Evolutionary conservation across 2,888 invertebrate genomes (phyloP).

Genomic region (Zhengitettix transpicula): DNA sequence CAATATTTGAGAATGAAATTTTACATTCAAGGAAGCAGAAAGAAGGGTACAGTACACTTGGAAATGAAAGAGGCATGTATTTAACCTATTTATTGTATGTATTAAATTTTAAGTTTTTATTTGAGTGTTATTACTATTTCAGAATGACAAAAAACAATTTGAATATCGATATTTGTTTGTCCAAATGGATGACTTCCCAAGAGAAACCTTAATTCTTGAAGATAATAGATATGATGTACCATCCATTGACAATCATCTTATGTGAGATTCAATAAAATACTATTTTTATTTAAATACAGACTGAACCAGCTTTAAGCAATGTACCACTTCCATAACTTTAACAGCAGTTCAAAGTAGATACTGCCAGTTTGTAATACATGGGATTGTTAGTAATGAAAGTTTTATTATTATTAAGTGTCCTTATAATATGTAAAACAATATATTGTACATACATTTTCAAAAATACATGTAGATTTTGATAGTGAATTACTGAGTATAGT

Average conservation of each 20-base stretch:
- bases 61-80: constrained; percentile 65
- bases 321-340: too few species aligned
- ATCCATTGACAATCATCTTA: not conserved
- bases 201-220: constrained; percentile 58
- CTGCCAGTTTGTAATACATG: too few species aligned
- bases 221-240: constrained; percentile 40
- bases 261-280: too few species aligned
- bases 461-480: too few species aligned
- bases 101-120: not conserved
- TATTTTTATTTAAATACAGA: too few species aligned
- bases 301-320: too few species aligned
- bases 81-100: not conserved
- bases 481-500: too few species aligned
- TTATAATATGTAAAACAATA: too few species aligned
- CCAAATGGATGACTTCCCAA: constrained; percentile 61
- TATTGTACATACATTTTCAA: too few species aligned
- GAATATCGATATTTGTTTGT: constrained; percentile 71
- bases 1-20: constrained; percentile 79
- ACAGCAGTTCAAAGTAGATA: too few species aligned
- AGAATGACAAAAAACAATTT: constrained; percentile 61
- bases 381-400: too few species aligned
- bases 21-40: constrained; percentile 68
- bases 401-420: too few species aligned
- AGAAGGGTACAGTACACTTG: constrained; percentile 67
- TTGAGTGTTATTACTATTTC: constrained; percentile 22